Percentiles rank a stretch among this genome's conserved stretches.
Evolutionary conservation across 2,113 vertebrate genomes (phyloP).

Genomic region (Tachysurus fulvidraco): DNA sequence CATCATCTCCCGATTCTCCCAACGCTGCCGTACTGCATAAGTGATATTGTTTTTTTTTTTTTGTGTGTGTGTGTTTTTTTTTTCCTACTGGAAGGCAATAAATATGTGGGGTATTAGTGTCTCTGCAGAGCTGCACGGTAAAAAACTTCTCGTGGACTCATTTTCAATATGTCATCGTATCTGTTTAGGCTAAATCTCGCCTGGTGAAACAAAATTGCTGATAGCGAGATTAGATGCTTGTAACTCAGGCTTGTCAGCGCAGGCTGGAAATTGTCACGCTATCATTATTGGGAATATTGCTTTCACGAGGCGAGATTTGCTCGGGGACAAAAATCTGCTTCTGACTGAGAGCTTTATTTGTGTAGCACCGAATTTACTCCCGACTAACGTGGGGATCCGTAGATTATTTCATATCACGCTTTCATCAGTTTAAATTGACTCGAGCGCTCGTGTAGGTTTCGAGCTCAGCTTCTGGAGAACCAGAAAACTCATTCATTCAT

Average conservation of each 20-base stretch:
- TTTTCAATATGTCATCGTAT: conserved; percentile 34
- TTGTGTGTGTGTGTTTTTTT: background rate
- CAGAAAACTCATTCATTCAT: no score
- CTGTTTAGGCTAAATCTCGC: conserved; percentile 30
- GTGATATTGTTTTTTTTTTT: conserved; percentile 2
- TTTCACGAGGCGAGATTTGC: conserved; percentile 6
- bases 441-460: background rate
- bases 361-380: conserved; percentile 16
- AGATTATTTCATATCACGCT: background rate
- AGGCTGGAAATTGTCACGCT: conserved; percentile 11
- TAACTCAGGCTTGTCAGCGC: conserved; percentile 30
- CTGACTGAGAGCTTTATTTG: conserved; percentile 24
- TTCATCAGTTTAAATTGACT: conserved; percentile 18
- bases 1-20: background rate
- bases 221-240: conserved; percentile 43
- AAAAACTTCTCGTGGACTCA: conserved; percentile 10
- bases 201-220: conserved; percentile 36
- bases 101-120: conserved; percentile 20
- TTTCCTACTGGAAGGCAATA: conserved; percentile 6
- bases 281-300: conserved; percentile 27
- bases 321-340: conserved; percentile 35
- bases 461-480: background rate
- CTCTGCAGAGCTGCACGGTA: background rate
- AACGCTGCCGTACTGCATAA: background rate
- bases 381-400: conserved; percentile 1